phyloP scores from a whole-genome alignment of 2,888 invertebrate genomes.

The Zeuzera pyrina region DNA sequence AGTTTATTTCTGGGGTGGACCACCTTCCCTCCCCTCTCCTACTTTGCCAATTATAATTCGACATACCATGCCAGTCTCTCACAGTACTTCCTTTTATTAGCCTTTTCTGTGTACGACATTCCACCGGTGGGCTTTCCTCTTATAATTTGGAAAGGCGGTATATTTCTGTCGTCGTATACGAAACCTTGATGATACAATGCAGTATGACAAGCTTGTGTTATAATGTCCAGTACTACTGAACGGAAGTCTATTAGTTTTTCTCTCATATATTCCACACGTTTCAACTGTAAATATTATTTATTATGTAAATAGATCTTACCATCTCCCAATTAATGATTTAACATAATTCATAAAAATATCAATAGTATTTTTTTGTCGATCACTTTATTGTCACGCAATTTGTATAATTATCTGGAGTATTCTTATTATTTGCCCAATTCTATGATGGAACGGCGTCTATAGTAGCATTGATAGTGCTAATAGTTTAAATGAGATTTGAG shows the following conservation, averaged over 20 bases:
- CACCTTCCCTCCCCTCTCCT: no score
- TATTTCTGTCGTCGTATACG: constrained; percentile 80
- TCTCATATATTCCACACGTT: constrained; percentile 44
- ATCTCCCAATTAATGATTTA: neutral
- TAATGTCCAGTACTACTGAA: constrained; percentile 49
- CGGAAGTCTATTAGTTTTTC: constrained; percentile 47
- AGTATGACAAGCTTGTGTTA: constrained; percentile 79
- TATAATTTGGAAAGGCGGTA: constrained; percentile 59
- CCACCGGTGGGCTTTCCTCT: constrained; percentile 76
- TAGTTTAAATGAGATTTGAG: no score
- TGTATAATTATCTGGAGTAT: neutral
- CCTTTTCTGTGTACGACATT: constrained; percentile 91
- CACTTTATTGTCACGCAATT: neutral
- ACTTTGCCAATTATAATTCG: no score
- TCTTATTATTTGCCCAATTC: neutral
- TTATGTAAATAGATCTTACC: constrained; percentile 4
- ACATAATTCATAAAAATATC: neutral
- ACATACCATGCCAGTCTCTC: constrained; percentile 82
- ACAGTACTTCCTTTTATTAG: constrained; percentile 86
- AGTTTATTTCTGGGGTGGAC: no score
- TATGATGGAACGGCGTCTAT: no score
- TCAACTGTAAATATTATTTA: constrained; percentile 46
- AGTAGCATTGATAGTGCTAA: no score
- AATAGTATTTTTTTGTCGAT: neutral
- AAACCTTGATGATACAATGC: constrained; percentile 85